phyloP scores from a whole-genome alignment of 2,113 vertebrate species.

The Cyanoramphus novaezelandiae region DNA sequence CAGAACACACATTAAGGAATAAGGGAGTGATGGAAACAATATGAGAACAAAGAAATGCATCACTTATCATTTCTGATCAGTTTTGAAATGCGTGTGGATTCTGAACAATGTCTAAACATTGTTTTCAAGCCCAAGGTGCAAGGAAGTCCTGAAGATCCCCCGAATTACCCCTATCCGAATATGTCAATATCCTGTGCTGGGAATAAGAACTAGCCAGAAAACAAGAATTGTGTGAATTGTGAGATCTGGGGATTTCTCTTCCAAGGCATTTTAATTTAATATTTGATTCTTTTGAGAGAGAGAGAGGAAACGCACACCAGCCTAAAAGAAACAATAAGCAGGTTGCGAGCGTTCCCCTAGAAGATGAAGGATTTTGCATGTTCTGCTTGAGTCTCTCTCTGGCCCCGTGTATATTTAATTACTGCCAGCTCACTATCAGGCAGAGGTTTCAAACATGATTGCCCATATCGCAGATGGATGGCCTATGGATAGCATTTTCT shows the following conservation, averaged over 20 bases:
- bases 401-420: not conserved
- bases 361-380: constrained; percentile 14
- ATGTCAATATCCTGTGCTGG: not conserved
- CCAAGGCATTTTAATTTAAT: constrained; percentile 21
- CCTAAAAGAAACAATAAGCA: not conserved
- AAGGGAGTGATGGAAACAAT: not conserved
- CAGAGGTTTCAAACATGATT: not conserved
- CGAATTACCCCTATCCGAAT: not conserved
- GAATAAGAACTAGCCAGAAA: not conserved
- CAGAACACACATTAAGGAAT: accelerated
- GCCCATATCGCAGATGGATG: not conserved
- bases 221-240: not conserved
- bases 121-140: not conserved
- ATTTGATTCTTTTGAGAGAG: not conserved
- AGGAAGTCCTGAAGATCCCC: not conserved
- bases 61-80: not conserved
- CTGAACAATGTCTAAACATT: not conserved
- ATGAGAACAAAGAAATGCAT: not conserved
- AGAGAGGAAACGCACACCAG: not conserved
- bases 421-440: not conserved
- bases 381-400: not conserved
- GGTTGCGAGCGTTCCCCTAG: not conserved
- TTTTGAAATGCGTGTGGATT: not conserved
- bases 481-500: not conserved
- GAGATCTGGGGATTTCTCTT: not conserved